phyloP scores from a whole-genome alignment of 2,113 vertebrate genomes.

The Prolemur simus region DNA sequence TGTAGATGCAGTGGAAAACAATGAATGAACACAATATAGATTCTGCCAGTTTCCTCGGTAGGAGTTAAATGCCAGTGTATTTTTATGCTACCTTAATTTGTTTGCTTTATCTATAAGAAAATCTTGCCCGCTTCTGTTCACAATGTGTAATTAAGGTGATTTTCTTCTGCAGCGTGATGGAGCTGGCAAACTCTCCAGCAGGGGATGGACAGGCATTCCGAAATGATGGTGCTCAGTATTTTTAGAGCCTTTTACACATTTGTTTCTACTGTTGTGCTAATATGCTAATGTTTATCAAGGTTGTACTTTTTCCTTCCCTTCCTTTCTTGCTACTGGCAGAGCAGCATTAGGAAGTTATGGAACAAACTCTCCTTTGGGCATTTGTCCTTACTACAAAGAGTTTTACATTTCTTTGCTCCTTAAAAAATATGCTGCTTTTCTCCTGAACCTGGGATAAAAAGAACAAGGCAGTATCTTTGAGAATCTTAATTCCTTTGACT shows the following conservation, averaged over 20 bases:
- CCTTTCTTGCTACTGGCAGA: background rate
- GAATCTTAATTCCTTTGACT: slow-evolving; percentile 57
- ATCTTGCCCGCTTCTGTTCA: background rate
- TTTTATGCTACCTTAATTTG: background rate
- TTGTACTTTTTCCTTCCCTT: background rate
- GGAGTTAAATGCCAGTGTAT: background rate
- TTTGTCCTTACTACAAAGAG: slow-evolving; percentile 55
- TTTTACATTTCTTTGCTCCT: slow-evolving; percentile 33
- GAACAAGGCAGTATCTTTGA: background rate
- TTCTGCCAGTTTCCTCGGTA: background rate
- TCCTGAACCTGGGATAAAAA: slow-evolving; percentile 48
- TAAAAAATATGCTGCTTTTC: slow-evolving; percentile 44
- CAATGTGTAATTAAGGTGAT: background rate
- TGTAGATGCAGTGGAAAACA: background rate
- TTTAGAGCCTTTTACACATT: background rate
- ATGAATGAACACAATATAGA: background rate
- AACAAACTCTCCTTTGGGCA: slow-evolving; percentile 51
- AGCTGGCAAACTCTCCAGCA: background rate
- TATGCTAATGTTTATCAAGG: slow-evolving; percentile 45
- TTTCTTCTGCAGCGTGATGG: background rate
- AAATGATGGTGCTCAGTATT: background rate
- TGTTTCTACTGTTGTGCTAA: slow-evolving; percentile 40
- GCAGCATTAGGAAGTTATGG: background rate
- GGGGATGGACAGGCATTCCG: background rate
- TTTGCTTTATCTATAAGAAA: slow-evolving; percentile 28